Base-by-base conservation (phyloP, 2,113 vertebrate species). In the Perca schrenkii region DNA sequence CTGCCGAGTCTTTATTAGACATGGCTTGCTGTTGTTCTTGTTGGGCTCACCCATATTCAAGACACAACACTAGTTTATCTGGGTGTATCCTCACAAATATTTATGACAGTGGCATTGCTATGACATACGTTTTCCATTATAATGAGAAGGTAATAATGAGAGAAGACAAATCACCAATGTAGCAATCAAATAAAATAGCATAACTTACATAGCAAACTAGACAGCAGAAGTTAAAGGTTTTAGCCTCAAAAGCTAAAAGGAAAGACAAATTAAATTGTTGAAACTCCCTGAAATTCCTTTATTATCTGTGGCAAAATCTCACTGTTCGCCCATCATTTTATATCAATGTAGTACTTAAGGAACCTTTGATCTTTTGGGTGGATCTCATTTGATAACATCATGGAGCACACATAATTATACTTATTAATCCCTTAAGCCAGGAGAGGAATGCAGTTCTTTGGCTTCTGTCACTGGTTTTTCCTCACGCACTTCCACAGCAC, bases 321-420 rank as follows among this genome's bases (percentile, higher is more conserved):
- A 34, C 50, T 1, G 17, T 31, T 74, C 73, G 56, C 40, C 63
- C 65, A 82, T 92, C 86, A 71, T 85, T 85, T 90, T 82, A 16
- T 79, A 88, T 92, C 69, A 83, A 56, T 17, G 6, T 76, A 77
- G 57, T 62, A 10, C 85, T 85, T 90, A 91, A 76, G 52, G 60
- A 89, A 86, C 79, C 90, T 93, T 93, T 92, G 91, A 93, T 94
- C 91, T 88, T 49, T 86, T 50, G 75, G 62, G 40, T 88, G 86
- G 74, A 91, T 85, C 47, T 85, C 71, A 87, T 69, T 53, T 69
- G 77, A 88, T 86, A 80, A 89, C 12, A 49, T 84, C 71, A 89
- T 43, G 34, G 50, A 53, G 40, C 67, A 74, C 74, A 75, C 77
- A 5, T 64, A 17, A 77, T 89, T 85, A 65, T 52, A 61, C 15